Conservation (phyloP, 2,888 invertebrate species). For the Deladenus siricidicola region DNA sequence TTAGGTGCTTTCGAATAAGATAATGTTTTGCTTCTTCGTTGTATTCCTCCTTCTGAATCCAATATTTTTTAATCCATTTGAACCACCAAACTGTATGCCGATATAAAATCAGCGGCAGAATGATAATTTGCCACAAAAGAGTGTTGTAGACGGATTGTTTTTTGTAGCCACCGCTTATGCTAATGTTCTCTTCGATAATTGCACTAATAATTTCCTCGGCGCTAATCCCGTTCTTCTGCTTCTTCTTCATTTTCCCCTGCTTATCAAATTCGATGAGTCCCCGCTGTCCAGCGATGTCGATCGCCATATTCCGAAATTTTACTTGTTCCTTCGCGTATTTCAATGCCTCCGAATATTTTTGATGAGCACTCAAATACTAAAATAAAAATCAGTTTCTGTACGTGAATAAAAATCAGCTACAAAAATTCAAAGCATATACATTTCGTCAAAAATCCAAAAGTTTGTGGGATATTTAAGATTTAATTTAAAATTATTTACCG, state of each 20-base stretch:
- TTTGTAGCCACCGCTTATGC: slow-evolving; percentile 72
- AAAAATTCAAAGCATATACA: too few relatives aligned
- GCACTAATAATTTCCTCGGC: slow-evolving; percentile 71
- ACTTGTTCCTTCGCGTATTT: slow-evolving; percentile 60
- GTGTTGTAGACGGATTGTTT: slow-evolving; percentile 64
- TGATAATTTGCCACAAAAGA: slow-evolving; percentile 71
- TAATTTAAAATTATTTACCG: too few relatives aligned
- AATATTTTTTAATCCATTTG: slow-evolving; percentile 74
- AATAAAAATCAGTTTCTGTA: too few relatives aligned
- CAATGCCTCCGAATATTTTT: slow-evolving; percentile 70
- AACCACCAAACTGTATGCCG: slow-evolving; percentile 67
- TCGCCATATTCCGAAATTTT: slow-evolving; percentile 58
- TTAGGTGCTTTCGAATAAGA: slow-evolving; percentile 71
- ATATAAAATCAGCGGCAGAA: slow-evolving; percentile 69
- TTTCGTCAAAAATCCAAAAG: too few relatives aligned
- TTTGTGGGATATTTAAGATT: too few relatives aligned
- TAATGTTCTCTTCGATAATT: slow-evolving; percentile 80
- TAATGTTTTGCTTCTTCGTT: slow-evolving; percentile 75
- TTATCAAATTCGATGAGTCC: slow-evolving; percentile 54
- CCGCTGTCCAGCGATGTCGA: slow-evolving; percentile 61
- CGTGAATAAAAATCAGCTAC: too few relatives aligned
- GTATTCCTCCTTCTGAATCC: slow-evolving; percentile 68
- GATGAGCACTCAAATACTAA: slow-evolving; percentile 58
- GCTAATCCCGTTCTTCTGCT: slow-evolving; percentile 60
- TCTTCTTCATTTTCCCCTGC: slow-evolving; percentile 37